Base-by-base conservation (phyloP, 1,140 invertebrate genomes). In the Caenorhabditis tropicalis region DNA sequence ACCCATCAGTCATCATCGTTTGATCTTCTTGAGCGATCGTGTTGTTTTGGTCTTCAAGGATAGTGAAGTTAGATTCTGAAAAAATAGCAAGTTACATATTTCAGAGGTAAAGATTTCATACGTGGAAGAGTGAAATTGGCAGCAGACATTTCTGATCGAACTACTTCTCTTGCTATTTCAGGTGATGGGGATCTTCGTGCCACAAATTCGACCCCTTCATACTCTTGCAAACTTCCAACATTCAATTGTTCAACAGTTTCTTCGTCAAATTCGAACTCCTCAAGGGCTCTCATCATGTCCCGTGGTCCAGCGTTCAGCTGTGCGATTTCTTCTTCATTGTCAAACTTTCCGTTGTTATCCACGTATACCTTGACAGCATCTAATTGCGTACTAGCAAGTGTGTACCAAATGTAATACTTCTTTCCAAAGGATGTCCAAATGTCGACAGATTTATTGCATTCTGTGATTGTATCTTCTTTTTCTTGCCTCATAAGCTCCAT, bases 371-470 rank as follows among this genome's bases (percentile, higher is more conserved):
- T 43, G 2, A 74, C 65, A 12, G 65, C 33, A 21, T 74, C 65
- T 24, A 74, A 24, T n/a, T 74, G 65, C 15, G 65, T 24, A 24
- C n/a, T 43, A 2, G 65, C 65, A 15, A 74, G 7, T 10, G 36
- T 43, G 65, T 46, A 74, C 65, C 65, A 74, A 10, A 36, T 74
- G 21, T 74, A 74, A 36, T 74, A 74, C n/a, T 74, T 74, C 9
- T 43, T 74, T 2, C 65, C 65, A 36, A 74, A 74, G 0, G 4
- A 4, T 10, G 65, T 46, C 65, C 65, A 74, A 39, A 43, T 74
- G 2, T 74, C 65, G 0, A 43, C 0, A 15, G 2, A 15, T 46
- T 46, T 29, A 43, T 43, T 74, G 36, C n/a, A 74, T 10, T 74
- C 36, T 46, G n/a, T 21, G 5, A 46, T 31, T 39, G 65, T 74